Conservation (phyloP, 1,140 invertebrate genomes). For the Drosophila pallidifrons region DNA sequence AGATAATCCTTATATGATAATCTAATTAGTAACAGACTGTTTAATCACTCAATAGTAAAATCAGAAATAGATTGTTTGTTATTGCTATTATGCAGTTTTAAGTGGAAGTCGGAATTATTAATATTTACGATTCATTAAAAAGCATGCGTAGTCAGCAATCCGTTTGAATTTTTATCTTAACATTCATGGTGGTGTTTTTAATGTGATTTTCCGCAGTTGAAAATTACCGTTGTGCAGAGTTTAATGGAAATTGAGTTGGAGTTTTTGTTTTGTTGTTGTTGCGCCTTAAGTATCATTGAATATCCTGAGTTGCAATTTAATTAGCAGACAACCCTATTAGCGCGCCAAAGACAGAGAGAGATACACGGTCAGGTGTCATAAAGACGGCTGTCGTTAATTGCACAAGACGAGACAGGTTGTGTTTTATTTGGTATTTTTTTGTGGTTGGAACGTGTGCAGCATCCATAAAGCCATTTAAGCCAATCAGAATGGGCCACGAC, state of each 20-base stretch:
- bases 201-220: background rate
- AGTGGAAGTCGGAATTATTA: background rate
- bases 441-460: constrained; percentile 26
- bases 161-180: background rate
- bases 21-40: background rate
- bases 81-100: background rate
- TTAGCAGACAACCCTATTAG: constrained; percentile 71
- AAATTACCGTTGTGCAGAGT: constrained; percentile 11
- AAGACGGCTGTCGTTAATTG: constrained; percentile 54
- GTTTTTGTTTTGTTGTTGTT: no score
- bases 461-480: constrained; percentile 57
- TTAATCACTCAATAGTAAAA: background rate
- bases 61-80: background rate
- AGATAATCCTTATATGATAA: no score
- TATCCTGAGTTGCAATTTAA: constrained; percentile 60
- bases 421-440: background rate
- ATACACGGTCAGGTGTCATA: background rate
- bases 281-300: constrained; percentile 26
- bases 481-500: constrained; percentile 50
- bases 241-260: background rate
- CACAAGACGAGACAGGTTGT: constrained; percentile 16
- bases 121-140: background rate
- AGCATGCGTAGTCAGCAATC: background rate
- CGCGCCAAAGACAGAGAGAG: constrained; percentile 11
- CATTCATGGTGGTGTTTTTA: constrained; percentile 1